Evolutionary conservation across 1,140 invertebrate genomes (phyloP).

Genomic region (Monochamus saltuarius): DNA sequence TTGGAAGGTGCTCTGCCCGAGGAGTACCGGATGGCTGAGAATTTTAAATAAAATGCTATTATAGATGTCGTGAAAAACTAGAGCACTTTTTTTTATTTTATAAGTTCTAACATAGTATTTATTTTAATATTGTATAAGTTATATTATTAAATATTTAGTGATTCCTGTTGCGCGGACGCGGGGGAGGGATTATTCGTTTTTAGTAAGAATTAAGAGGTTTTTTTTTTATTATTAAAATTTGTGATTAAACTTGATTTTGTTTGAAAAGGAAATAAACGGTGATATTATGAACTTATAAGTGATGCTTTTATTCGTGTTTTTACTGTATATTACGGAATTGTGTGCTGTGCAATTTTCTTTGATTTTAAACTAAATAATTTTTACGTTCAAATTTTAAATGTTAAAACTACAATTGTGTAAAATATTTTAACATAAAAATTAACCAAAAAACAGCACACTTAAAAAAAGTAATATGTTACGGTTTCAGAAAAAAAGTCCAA

Average conservation of each 20-base stretch:
- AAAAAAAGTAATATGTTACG: slow-evolving; percentile 7
- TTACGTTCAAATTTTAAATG: too few species aligned
- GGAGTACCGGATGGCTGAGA: slow-evolving; percentile 30
- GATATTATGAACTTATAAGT: too few species aligned
- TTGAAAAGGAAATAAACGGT: too few species aligned
- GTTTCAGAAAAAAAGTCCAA: neutral
- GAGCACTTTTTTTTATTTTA: slow-evolving; percentile 33
- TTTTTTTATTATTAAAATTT: too few species aligned
- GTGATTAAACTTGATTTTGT: too few species aligned
- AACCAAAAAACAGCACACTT: slow-evolving; percentile 12
- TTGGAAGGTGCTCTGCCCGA: neutral
- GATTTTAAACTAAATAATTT: too few species aligned
- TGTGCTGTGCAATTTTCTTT: too few species aligned
- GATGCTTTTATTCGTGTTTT: slow-evolving; percentile 9
- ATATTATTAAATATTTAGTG: slow-evolving; percentile 37
- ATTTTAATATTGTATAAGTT: slow-evolving; percentile 34
- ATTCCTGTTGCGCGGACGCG: slow-evolving; percentile 36
- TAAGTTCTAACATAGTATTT: slow-evolving; percentile 41
- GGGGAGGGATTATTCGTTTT: slow-evolving; percentile 1
- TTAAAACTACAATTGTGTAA: too few species aligned
- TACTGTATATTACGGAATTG: neutral
- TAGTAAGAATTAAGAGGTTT: neutral
- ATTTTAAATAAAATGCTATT: slow-evolving; percentile 29
- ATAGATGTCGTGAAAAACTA: slow-evolving; percentile 38
- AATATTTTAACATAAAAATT: too few species aligned